Evolutionary conservation across 2,888 invertebrate species (phyloP), one percentile per base, ranked within the genome.

Genomic region (Stenolophus ochropezus): DNA sequence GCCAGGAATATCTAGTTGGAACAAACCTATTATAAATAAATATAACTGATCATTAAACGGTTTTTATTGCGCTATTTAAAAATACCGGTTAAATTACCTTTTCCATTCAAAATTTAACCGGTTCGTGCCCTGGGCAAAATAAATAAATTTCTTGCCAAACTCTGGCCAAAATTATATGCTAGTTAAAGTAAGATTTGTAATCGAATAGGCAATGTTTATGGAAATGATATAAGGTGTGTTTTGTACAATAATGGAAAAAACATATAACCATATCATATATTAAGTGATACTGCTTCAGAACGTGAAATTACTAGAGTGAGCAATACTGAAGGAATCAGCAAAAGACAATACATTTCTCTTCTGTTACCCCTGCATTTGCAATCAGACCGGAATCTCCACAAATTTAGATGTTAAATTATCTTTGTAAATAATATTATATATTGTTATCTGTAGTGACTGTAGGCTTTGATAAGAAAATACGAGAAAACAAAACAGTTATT

Each of bases 361-460:
- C 21, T 73, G 47, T 73, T 73, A 73, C 2, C 33, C 69, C 49
- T 73, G 73, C 73, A 73, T 73, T 73, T 49, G 21, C 21, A 73
- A 49, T 14, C 33, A 71, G 42, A 33, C 23, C 61, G 58, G 77
- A 77, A 77, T 77, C 77, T 61, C 77, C 58, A 61, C 23, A 77
- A 61, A 61, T 77, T 56, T 77, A 77, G 61, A 56, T 76, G 53
- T 61, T 77, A 61, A 69, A 33, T 69, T 69, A 69, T 69, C 47
- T 49, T 27, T 81, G 81, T 81, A 81, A 61, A 81, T 81, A 80
- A 65, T 65, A 74, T 75, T 75, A 81, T 53, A 75, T 81, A 81
- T 75, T 81, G 81, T 81, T 81, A 81, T 81, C 81, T 75, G 81
- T 81, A 81, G 81, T 74, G 74, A 81, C 65, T 65, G 81, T 75